Evolutionary conservation across 1,140 invertebrate genomes (phyloP).

Genomic region (Bilobella aurantiaca): DNA sequence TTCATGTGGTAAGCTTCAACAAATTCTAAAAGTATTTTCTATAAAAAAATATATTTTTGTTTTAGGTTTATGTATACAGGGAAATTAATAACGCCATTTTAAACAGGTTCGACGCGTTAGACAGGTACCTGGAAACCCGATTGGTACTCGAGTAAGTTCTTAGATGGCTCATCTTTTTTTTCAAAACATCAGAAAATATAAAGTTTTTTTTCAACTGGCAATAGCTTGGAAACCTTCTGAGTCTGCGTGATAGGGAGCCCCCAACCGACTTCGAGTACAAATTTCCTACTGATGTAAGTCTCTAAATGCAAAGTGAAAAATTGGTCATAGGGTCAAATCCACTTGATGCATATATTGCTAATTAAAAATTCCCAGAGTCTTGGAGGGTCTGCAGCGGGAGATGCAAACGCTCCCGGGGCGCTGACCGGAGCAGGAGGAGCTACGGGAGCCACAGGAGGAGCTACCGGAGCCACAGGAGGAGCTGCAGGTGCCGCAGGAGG

Average conservation of each 20-base stretch:
- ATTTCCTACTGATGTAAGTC: background rate
- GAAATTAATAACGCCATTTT: background rate
- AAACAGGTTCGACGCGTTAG: background rate
- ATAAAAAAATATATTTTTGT: background rate
- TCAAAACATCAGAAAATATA: background rate
- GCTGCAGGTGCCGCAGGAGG: background rate
- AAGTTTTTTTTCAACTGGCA: background rate
- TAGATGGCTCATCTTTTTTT: too few species aligned
- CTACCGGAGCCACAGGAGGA: background rate
- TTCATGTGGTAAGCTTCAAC: background rate
- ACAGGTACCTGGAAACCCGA: background rate
- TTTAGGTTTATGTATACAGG: too few species aligned
- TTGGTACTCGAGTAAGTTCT: background rate
- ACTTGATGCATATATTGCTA: too few species aligned
- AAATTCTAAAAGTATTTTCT: too few species aligned
- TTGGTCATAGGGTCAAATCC: background rate
- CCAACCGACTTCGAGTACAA: background rate
- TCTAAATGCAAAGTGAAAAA: background rate
- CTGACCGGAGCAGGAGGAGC: background rate
- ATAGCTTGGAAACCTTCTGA: background rate
- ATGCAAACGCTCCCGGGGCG: background rate
- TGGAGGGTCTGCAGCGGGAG: background rate
- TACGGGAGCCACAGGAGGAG: background rate
- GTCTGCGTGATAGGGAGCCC: background rate
- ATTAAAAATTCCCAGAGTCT: too few species aligned